Base-by-base conservation (phyloP, 2,113 vertebrate species). In the Chloropsis cyanopogon region DNA sequence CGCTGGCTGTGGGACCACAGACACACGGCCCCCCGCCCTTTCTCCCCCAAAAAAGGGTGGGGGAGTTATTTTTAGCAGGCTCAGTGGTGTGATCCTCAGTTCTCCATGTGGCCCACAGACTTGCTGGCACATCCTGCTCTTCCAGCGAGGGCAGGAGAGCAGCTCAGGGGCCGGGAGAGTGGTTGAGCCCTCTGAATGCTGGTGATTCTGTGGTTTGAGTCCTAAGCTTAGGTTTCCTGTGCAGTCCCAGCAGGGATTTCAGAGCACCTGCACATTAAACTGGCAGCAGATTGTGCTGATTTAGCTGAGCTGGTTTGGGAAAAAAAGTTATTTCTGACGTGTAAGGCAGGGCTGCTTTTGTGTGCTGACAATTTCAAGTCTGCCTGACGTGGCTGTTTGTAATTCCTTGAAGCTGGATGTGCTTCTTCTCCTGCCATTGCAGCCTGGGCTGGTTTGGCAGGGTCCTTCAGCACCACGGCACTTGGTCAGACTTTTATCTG, bases 21-120 rank as follows among this genome's bases (percentile, higher is more conserved):
- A 18, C 71, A 46, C 0, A 4, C 5, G 2, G 12, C 3, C 14
- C n/a, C 16, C 5, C 4, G 0, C 7, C 13, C 46, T 4, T 5
- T 5, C 14, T 23, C 16, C 42, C 4, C n/a, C 1, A 15, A n/a
- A 41, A 80, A 28, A 65, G 41, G 41, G 8, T 6, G 2, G 20
- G 56, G 37, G 28, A 68, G 46, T 39, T 93, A 65, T 92, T 92
- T 96, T 89, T 86, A 92, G 64, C 42, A 41, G 70, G 24, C 59
- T 64, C 35, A 28, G 54, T 63, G 68, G 63, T 60, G 68, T 82
- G 72, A 91, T 73, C 14, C 63, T 86, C 41, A 15, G 83, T 50
- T 95, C 42, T 28, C 28, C 86, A 42, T 77, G 91, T 94, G 87
- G 80, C 73, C 60, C 35, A 3, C 69, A 86, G 87, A 19, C 77